These are phyloP conservation scores for Dendroctonus valens DNA, from an alignment of 1,140 invertebrate genomes.

Conservation along the genomic window DNA sequence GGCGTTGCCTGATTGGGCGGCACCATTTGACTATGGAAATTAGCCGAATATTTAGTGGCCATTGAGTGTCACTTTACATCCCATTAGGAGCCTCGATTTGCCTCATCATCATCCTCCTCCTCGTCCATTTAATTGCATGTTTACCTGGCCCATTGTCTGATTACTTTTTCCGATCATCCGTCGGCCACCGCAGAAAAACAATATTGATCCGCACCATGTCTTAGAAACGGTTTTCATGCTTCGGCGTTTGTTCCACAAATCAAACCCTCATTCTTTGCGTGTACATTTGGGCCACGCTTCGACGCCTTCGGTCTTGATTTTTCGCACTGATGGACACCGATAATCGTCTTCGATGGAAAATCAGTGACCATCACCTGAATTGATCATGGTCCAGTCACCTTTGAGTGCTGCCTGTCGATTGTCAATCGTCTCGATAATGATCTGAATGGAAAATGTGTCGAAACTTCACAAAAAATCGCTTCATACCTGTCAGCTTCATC, in stretches of 20 bases:
- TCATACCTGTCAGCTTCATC: too few relatives aligned
- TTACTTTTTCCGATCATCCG: conserved; percentile 1
- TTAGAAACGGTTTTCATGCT: conserved; percentile 14
- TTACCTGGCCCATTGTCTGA: conserved; percentile 20
- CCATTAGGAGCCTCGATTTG: too few relatives aligned
- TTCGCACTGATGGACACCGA: conserved; percentile 15
- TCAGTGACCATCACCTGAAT: conserved; percentile 22
- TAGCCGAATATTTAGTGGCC: too few relatives aligned
- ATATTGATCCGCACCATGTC: conserved; percentile 13
- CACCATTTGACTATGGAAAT: too few relatives aligned
- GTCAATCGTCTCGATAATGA: too few relatives aligned
- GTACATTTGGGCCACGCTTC: conserved; percentile 14
- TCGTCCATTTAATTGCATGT: conserved; percentile 24
- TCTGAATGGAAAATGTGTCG: too few relatives aligned
- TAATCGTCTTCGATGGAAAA: conserved; percentile 8
- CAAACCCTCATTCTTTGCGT: conserved; percentile 3
- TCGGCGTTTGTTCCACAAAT: conserved; percentile 19
- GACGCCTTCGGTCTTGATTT: conserved; percentile 11
- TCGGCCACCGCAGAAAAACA: conserved; percentile 13
- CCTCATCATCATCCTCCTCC: neutral
- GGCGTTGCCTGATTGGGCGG: too few relatives aligned
- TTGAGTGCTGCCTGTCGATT: conserved; percentile 5
- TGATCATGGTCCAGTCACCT: neutral
- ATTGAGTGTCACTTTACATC: too few relatives aligned
- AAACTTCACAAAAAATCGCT: too few relatives aligned